phyloP scores from a whole-genome alignment of 2,888 invertebrate species.

The Dynastes maya region DNA sequence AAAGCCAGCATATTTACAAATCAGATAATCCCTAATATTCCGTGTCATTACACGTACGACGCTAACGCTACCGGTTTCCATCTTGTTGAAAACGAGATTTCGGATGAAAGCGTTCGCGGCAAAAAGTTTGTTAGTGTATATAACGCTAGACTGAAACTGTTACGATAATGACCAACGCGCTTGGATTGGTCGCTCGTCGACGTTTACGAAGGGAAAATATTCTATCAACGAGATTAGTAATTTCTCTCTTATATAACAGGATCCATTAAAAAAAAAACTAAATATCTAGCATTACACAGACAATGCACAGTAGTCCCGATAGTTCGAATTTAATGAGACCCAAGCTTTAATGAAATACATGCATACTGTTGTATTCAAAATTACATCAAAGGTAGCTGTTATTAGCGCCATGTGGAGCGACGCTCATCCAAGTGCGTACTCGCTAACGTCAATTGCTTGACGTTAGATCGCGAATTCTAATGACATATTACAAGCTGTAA shows the following conservation, averaged over 20 bases:
- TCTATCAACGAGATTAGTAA: not conserved
- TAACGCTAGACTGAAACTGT: not conserved
- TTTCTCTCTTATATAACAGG: too few species aligned
- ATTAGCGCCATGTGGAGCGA: too few species aligned
- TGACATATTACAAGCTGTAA: too few species aligned
- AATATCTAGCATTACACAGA: not conserved
- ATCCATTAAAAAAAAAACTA: not conserved
- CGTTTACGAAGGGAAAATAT: not conserved
- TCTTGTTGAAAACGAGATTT: constrained; percentile 26
- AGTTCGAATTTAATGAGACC: too few species aligned
- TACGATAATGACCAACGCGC: constrained; percentile 1
- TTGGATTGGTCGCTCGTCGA: not conserved
- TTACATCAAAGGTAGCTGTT: too few species aligned
- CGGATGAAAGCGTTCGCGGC: constrained; percentile 2
- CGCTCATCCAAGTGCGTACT: too few species aligned
- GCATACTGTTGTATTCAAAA: too few species aligned
- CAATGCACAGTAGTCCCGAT: too few species aligned
- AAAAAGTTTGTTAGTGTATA: not conserved
- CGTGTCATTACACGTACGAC: constrained; percentile 50
- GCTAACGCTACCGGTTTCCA: constrained; percentile 30
- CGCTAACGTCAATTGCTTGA: too few species aligned
- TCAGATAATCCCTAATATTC: constrained; percentile 55
- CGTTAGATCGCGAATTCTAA: too few species aligned
- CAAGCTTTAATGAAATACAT: too few species aligned
- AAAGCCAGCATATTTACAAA: constrained; percentile 53